These are phyloP conservation scores for Agonum fuliginosum DNA, from an alignment of 2,888 invertebrate species.

Conservation along the genomic window DNA sequence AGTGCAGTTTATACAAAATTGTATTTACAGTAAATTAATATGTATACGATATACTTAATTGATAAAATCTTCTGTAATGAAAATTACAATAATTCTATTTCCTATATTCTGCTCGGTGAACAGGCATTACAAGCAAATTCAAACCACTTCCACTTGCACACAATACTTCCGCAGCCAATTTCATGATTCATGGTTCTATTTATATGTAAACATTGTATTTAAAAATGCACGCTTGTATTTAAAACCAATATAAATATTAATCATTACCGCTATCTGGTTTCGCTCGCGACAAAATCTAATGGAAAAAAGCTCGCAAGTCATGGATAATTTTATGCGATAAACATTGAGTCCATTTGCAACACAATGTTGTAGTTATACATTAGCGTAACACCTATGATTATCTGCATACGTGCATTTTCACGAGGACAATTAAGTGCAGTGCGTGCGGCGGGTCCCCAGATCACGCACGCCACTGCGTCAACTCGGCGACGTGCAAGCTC, in stretches of 20 bases:
- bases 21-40: too few relatives aligned
- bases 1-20: too few relatives aligned
- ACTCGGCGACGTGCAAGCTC: slow-evolving; percentile 31
- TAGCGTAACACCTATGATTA: slow-evolving; percentile 42
- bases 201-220: slow-evolving; percentile 26
- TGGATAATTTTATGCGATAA: slow-evolving; percentile 37
- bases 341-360: slow-evolving; percentile 46
- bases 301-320: slow-evolving; percentile 34
- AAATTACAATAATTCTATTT: too few relatives aligned
- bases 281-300: slow-evolving; percentile 43
- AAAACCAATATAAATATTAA: slow-evolving; percentile 50
- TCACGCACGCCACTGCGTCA: slow-evolving; percentile 31
- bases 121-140: too few relatives aligned
- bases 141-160: too few relatives aligned
- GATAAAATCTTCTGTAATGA: too few relatives aligned
- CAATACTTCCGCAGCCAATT: too few relatives aligned
- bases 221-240: slow-evolving; percentile 41
- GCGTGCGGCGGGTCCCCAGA: background rate
- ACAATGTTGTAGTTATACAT: slow-evolving; percentile 49
- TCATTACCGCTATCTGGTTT: slow-evolving; percentile 23
- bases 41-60: too few relatives aligned
- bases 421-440: too few relatives aligned
- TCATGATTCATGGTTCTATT: slow-evolving; percentile 27
- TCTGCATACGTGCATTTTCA: too few relatives aligned
- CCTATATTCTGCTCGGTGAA: too few relatives aligned